phyloP scores from a whole-genome alignment of 2,797 vertebrate genomes.

The Microctenopoma lineatum region DNA sequence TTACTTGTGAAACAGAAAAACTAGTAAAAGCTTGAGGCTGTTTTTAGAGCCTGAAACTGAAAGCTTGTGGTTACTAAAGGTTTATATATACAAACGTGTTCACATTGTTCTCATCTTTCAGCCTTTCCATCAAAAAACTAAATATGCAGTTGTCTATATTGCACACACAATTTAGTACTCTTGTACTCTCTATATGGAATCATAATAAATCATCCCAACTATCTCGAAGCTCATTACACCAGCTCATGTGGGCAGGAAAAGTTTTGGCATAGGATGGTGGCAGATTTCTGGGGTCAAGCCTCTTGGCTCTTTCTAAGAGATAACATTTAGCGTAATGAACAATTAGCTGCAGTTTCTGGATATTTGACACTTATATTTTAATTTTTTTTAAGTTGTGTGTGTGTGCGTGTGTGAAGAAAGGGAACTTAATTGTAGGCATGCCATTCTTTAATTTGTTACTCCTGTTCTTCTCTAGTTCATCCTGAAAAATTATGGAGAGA shows the following conservation, averaged over 20 bases:
- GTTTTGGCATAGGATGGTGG: slow-evolving; percentile 44
- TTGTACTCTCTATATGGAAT: too few species aligned
- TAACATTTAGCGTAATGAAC: slow-evolving; percentile 1
- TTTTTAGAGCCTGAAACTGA: slow-evolving; percentile 10
- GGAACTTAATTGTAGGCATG: not conserved
- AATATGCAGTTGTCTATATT: too few species aligned
- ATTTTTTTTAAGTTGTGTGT: not conserved
- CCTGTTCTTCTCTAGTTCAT: slow-evolving; percentile 86
- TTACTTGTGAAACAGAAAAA: slow-evolving; percentile 16
- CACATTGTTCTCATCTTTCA: too few species aligned
- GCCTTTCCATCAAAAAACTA: too few species aligned
- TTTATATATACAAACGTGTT: too few species aligned
- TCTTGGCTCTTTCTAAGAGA: slow-evolving; percentile 1
- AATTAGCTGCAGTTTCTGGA: not conserved
- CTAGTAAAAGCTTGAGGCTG: not conserved
- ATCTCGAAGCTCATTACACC: too few species aligned
- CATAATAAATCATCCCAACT: too few species aligned
- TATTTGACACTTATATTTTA: not conserved
- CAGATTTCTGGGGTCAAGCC: slow-evolving; percentile 1
- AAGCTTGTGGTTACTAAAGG: too few species aligned
- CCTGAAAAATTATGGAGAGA: slow-evolving; percentile 95
- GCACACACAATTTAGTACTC: too few species aligned
- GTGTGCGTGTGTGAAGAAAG: not conserved
- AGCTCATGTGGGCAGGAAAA: slow-evolving; percentile 1
- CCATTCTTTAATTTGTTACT: not conserved